These are phyloP conservation scores for Pachyrhynchus sulphureomaculatus DNA, from an alignment of 1,140 invertebrate genomes.

Conservation along the genomic window DNA sequence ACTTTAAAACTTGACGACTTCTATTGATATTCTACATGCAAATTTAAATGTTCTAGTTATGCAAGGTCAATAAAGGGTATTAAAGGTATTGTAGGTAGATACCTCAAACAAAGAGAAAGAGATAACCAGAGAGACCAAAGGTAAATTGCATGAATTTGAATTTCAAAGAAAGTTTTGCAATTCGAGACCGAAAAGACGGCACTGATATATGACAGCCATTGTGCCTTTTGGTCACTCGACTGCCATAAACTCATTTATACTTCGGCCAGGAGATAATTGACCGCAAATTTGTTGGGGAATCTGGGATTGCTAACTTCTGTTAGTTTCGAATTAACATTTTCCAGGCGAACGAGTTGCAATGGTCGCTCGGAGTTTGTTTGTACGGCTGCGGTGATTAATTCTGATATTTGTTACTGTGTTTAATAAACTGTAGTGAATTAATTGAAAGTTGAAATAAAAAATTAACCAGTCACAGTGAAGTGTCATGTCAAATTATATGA, in stretches of 20 bases:
- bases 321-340: conserved; percentile 20
- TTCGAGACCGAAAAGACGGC: conserved; percentile 12
- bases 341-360: background rate
- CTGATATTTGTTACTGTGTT: no score
- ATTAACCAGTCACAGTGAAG: no score
- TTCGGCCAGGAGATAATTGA: conserved; percentile 22
- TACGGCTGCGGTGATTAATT: no score
- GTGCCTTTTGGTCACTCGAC: conserved; percentile 18
- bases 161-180: conserved; percentile 19
- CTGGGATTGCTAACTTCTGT: conserved; percentile 13
- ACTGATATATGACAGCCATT: conserved; percentile 16
- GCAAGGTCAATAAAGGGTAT: no score
- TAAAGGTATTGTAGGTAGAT: background rate
- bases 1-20: no score
- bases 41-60: background rate
- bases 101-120: background rate
- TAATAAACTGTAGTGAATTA: no score
- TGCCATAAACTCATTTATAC: conserved; percentile 29
- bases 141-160: conserved; percentile 18
- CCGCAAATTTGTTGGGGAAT: conserved; percentile 28
- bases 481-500: no score
- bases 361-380: no score
- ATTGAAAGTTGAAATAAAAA: no score
- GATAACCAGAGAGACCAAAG: background rate
- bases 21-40: no score